These are phyloP conservation scores for Coleophora flavipennella DNA, from an alignment of 2,888 invertebrate genomes.

Conservation along the genomic window DNA sequence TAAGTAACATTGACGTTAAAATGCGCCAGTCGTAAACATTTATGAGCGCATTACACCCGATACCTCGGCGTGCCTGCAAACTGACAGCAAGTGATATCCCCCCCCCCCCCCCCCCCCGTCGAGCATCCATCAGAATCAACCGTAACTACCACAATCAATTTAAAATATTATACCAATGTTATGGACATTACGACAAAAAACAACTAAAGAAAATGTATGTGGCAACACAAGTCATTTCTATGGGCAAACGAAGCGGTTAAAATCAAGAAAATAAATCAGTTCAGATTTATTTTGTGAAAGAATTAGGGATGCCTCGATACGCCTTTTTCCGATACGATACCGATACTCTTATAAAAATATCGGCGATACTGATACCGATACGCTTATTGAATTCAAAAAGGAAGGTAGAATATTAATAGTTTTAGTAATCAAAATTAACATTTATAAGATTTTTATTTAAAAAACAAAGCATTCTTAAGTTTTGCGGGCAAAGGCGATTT, in stretches of 20 bases:
- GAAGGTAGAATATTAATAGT: too few relatives aligned
- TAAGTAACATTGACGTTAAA: conserved; percentile 48
- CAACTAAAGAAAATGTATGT: conserved; percentile 23
- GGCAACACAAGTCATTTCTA: conserved; percentile 12
- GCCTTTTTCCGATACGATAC: too few relatives aligned
- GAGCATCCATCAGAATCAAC: conserved; percentile 22
- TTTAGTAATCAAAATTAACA: too few relatives aligned
- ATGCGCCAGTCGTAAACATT: conserved; percentile 59
- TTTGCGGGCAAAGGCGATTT: too few relatives aligned
- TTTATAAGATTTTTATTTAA: too few relatives aligned
- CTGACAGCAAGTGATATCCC: conserved; percentile 37
- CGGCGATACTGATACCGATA: too few relatives aligned
- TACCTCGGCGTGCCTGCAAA: conserved; percentile 37
- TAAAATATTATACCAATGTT: conserved; percentile 12
- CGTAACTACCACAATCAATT: conserved; percentile 1
- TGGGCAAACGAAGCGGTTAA: conserved; percentile 19
- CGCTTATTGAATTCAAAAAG: too few relatives aligned
- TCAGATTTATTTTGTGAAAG: conserved; percentile 34
- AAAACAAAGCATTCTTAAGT: too few relatives aligned
- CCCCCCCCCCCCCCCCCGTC: conserved; percentile 17
- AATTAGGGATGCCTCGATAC: too few relatives aligned
- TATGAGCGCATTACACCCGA: conserved; percentile 67
- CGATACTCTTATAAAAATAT: too few relatives aligned
- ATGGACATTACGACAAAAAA: too few relatives aligned
- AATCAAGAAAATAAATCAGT: conserved; percentile 26